These are phyloP conservation scores for Hucho hucho DNA, from an alignment of 2,113 vertebrate genomes.

Conservation along the genomic window DNA sequence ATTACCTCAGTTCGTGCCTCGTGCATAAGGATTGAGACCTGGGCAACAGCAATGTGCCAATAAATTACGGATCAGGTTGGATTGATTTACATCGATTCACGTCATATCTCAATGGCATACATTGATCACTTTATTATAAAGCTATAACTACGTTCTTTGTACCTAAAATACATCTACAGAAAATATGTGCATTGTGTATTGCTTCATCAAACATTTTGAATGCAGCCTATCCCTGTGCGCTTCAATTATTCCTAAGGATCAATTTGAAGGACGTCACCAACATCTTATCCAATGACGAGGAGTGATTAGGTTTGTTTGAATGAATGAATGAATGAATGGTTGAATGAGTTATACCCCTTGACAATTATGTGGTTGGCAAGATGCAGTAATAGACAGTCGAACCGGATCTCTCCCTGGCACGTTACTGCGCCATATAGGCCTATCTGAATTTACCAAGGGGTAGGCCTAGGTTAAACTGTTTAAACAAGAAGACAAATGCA, in stretches of 20 bases:
- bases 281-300: conserved; percentile 38
- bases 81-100: background rate
- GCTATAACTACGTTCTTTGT: background rate
- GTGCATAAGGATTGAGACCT: background rate
- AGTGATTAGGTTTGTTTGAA: conserved; percentile 23
- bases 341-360: background rate
- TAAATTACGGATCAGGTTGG: background rate
- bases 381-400: background rate
- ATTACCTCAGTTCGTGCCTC: background rate
- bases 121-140: background rate
- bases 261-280: conserved; percentile 52
- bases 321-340: conserved; percentile 7
- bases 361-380: background rate
- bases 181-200: background rate
- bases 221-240: background rate
- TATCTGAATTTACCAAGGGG: background rate
- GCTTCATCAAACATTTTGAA: background rate
- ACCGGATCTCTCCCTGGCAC: background rate
- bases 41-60: background rate
- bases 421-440: background rate
- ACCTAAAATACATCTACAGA: background rate
- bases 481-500: background rate
- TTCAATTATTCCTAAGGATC: conserved; percentile 29
- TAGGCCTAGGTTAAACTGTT: background rate
- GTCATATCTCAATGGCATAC: background rate